phyloP scores from a whole-genome alignment of 2,797 vertebrate genomes.

The Lepilemur ruficaudatus region DNA sequence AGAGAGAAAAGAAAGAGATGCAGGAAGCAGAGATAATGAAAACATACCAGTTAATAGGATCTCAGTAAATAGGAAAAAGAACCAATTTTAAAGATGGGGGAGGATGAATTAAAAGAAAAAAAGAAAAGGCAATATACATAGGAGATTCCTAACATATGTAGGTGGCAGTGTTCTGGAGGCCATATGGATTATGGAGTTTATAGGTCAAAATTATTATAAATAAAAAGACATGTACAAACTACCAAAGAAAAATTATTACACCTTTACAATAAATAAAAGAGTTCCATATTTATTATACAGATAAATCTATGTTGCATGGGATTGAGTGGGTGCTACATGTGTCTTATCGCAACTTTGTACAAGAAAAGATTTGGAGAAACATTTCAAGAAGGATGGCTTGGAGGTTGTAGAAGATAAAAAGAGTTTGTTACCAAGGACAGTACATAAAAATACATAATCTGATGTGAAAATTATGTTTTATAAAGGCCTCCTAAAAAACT shows the following conservation, averaged over 20 bases:
- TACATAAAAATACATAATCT: constrained; percentile 44
- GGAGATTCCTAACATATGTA: not conserved
- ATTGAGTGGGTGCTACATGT: not conserved
- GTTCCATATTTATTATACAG: not conserved
- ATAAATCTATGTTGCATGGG: not conserved
- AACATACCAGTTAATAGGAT: not conserved
- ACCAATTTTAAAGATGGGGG: not conserved
- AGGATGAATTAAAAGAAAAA: constrained; percentile 23
- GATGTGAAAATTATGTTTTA: constrained; percentile 29
- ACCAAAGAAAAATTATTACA: constrained; percentile 13
- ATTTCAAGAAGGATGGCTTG: constrained; percentile 13
- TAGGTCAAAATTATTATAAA: constrained; percentile 38
- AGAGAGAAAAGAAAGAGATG: constrained; percentile 4
- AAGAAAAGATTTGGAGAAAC: constrained; percentile 32
- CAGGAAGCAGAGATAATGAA: not conserved
- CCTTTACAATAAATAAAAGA: constrained; percentile 47
- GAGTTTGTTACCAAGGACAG: constrained; percentile 19
- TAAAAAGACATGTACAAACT: not conserved
- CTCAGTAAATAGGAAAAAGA: constrained; percentile 33
- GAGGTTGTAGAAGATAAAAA: constrained; percentile 7
- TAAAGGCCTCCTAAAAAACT: not conserved
- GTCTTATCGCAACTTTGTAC: constrained; percentile 34
- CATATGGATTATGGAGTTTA: constrained; percentile 22
- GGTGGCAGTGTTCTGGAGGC: not conserved
- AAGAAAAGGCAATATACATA: not conserved